Evolutionary conservation across 2,888 invertebrate species (phyloP).

Genomic region (Mythimna ferrago): DNA sequence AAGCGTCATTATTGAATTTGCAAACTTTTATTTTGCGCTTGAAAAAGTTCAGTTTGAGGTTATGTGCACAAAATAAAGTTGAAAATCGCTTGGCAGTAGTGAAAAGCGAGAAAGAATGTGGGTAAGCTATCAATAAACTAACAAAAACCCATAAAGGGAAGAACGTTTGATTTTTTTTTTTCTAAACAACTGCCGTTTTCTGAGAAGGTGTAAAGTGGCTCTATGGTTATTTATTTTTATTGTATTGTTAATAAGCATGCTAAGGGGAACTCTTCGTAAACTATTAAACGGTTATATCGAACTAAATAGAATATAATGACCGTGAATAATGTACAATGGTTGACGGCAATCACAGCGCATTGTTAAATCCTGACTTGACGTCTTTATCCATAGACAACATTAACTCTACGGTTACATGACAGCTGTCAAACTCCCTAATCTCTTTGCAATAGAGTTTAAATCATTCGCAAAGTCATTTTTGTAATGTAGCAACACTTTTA

Average conservation of each 20-base stretch:
- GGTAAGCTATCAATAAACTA: constrained; percentile 72
- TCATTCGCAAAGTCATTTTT: constrained; percentile 1
- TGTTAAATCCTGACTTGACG: constrained; percentile 86
- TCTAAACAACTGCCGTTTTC: constrained; percentile 85
- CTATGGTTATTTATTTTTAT: constrained; percentile 90
- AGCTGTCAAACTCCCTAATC: constrained; percentile 38
- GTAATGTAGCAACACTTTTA: constrained; percentile 33
- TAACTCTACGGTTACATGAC: constrained; percentile 60
- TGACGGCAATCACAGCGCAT: constrained; percentile 84
- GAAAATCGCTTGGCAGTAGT: constrained; percentile 51
- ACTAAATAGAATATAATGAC: constrained; percentile 91
- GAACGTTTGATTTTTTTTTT: constrained; percentile 73
- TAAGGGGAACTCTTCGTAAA: constrained; percentile 85
- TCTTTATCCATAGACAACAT: constrained; percentile 79
- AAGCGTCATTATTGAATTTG: constrained; percentile 79
- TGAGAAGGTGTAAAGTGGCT: constrained; percentile 90
- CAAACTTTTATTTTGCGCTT: constrained; percentile 58
- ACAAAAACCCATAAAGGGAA: constrained; percentile 78
- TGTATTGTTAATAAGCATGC: constrained; percentile 90
- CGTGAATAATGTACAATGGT: constrained; percentile 88
- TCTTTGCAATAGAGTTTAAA: constrained; percentile 39
- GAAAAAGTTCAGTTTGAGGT: constrained; percentile 28
- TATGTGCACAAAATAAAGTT: constrained; percentile 51
- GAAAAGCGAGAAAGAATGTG: constrained; percentile 38
- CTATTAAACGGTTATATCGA: constrained; percentile 90